These are phyloP conservation scores for Andrena trimmerana DNA, from an alignment of 2,888 invertebrate species.

Conservation along the genomic window DNA sequence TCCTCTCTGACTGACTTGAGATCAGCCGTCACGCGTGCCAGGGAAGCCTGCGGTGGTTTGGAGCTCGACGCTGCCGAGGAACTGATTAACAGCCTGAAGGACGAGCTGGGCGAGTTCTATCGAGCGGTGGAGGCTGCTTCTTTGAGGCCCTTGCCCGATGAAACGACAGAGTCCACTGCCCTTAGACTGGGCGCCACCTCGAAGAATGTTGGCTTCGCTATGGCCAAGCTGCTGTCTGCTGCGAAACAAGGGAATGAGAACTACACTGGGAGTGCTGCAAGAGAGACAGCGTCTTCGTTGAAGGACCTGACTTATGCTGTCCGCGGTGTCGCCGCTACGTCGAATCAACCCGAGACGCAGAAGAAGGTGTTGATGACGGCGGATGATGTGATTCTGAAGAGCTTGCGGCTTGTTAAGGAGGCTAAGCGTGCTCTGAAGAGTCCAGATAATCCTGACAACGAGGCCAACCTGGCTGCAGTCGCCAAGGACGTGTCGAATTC, in stretches of 20 bases:
- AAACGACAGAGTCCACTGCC: slow-evolving; percentile 89
- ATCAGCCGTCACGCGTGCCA: slow-evolving; percentile 88
- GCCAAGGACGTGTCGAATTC: slow-evolving; percentile 90
- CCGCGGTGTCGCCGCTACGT: slow-evolving; percentile 92
- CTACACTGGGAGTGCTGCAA: slow-evolving; percentile 93
- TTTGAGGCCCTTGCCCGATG: slow-evolving; percentile 94
- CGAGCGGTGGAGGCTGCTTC: slow-evolving; percentile 90
- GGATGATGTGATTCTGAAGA: slow-evolving; percentile 92
- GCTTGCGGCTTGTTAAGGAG: slow-evolving; percentile 92
- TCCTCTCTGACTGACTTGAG: slow-evolving; percentile 89
- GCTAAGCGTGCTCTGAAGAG: slow-evolving; percentile 91
- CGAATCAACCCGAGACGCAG: slow-evolving; percentile 87
- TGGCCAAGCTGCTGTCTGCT: slow-evolving; percentile 94
- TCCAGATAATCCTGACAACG: slow-evolving; percentile 87
- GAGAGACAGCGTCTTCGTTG: slow-evolving; percentile 92
- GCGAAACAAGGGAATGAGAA: slow-evolving; percentile 93
- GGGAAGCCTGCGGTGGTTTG: slow-evolving; percentile 92
- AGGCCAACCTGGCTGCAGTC: slow-evolving; percentile 89
- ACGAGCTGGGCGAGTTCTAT: slow-evolving; percentile 93
- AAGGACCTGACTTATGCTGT: slow-evolving; percentile 91
- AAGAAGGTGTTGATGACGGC: slow-evolving; percentile 89
- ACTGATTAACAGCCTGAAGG: slow-evolving; percentile 91
- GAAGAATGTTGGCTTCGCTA: slow-evolving; percentile 93
- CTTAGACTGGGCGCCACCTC: slow-evolving; percentile 87
- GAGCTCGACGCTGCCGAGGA: slow-evolving; percentile 95